A percentile compares a stretch with the other conserved stretches of the same genome.
phyloP scores from a whole-genome alignment of 2,113 vertebrate species.

The Nothobranchius furzeri region DNA sequence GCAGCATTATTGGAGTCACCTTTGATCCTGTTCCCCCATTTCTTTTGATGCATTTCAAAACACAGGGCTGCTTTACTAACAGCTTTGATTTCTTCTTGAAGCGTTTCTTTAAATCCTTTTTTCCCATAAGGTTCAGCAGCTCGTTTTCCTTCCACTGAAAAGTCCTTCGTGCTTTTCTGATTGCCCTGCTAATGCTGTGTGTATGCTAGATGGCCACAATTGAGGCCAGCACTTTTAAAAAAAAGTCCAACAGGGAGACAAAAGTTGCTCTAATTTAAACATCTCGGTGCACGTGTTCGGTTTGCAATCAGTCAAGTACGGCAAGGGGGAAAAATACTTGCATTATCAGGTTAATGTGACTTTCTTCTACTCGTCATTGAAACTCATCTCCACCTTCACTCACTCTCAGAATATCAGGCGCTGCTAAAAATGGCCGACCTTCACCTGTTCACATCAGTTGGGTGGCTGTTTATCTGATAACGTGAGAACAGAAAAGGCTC shows the following conservation, averaged over 20 bases:
- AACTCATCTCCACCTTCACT: neutral
- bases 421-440: conserved; percentile 7
- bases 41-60: conserved; percentile 30
- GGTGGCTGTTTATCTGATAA: no score
- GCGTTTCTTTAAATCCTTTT: conserved; percentile 30
- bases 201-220: neutral
- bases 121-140: conserved; percentile 12
- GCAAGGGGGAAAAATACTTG: neutral
- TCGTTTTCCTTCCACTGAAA: conserved; percentile 27
- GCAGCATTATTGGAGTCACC: conserved; percentile 31
- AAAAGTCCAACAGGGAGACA: neutral
- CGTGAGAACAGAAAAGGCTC: no score
- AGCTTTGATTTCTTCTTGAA: conserved; percentile 12
- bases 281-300: neutral
- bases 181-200: conserved; percentile 2
- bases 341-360: conserved; percentile 1
- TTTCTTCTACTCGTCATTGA: neutral
- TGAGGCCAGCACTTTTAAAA: neutral
- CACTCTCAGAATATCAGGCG: no score
- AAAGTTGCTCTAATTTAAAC: conserved; percentile 13
- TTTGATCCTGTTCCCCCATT: conserved; percentile 18
- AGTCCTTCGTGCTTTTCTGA: conserved; percentile 17
- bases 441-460: neutral
- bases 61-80: conserved; percentile 1
- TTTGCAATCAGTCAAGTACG: neutral